Evolutionary conservation across 2,797 vertebrate species (phyloP).

Genomic region (Phoeniculus purpureus): DNA sequence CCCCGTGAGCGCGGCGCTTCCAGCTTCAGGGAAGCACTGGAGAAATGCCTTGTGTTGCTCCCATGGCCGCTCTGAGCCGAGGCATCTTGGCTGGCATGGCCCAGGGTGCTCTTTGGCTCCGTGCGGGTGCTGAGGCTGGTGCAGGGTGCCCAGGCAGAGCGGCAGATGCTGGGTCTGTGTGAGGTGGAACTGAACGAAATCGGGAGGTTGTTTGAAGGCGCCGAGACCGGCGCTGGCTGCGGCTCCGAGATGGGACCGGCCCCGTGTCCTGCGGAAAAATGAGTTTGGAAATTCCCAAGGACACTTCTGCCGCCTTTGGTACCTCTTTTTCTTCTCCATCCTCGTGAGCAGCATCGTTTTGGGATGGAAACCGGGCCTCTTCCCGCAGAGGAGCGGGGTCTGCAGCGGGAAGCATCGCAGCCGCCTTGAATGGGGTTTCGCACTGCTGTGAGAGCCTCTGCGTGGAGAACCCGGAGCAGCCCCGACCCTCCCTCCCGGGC

Average conservation of each 20-base stretch:
- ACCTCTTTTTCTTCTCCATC: not conserved
- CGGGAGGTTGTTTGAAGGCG: not conserved
- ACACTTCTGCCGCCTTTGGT: not conserved
- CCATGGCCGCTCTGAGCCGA: not conserved
- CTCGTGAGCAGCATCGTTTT: constrained; percentile 15
- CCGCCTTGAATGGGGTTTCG: not conserved
- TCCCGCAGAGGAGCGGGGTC: not conserved
- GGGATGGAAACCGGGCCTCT: constrained; percentile 27
- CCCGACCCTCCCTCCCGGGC: not conserved
- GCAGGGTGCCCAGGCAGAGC: not conserved
- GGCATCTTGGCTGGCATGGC: not conserved
- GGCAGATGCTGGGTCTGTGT: not conserved
- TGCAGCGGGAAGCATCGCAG: not conserved
- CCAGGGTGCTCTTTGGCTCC: accelerated
- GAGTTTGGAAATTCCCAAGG: constrained; percentile 1
- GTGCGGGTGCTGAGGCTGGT: accelerated
- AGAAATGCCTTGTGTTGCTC: not conserved
- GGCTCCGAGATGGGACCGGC: not conserved
- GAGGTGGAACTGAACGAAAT: not conserved
- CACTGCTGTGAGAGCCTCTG: not conserved
- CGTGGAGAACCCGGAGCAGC: not conserved
- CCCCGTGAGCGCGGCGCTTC: accelerated
- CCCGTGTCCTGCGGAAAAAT: not conserved
- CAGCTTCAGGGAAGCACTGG: accelerated
- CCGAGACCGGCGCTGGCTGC: accelerated